Base-by-base conservation (phyloP, 2,888 invertebrate species). In the Pteria penguin region DNA sequence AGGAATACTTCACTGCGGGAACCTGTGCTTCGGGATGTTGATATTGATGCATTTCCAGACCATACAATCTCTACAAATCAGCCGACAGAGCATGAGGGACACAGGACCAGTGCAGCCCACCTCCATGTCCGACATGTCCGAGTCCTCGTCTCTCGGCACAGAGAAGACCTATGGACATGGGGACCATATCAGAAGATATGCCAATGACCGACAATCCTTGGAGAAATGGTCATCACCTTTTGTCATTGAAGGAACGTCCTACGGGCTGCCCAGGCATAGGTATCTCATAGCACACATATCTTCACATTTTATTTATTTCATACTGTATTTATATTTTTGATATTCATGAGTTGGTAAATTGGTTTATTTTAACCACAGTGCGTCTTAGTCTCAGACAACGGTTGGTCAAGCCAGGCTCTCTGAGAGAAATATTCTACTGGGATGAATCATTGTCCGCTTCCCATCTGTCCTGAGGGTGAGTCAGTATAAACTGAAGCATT, bases 251-350 rank as follows among this genome's bases (percentile, higher is more conserved):
- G 24, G 73, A 73, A 24, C 63, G 60, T 55, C 70, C 76, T 2
- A 65, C 60, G 1, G 76, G 76, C 24, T 29, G 31, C 14, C 76
- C 76, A 26, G 76, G 76, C 8, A 77, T 77, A 65, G 68, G 72
- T 68, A 32, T 24, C 8, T 45, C n/a, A n/a, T n/a, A n/a, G n/a
- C n/a, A n/a, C n/a, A n/a, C n/a, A n/a, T n/a, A n/a, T n/a, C n/a
- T n/a, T n/a, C n/a, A n/a, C n/a, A n/a, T n/a, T n/a, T n/a, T n/a
- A n/a, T n/a, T n/a, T n/a, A n/a, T n/a, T n/a, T n/a, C n/a, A n/a
- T n/a, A n/a, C n/a, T n/a, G n/a, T n/a, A n/a, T n/a, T n/a, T n/a
- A n/a, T n/a, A n/a, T n/a, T n/a, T n/a, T n/a, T n/a, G n/a, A n/a
- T n/a, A n/a, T n/a, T n/a, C n/a, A n/a, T n/a, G n/a, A n/a, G n/a